These are phyloP conservation scores for Gibbula magus DNA, from an alignment of 2,888 invertebrate species.

Conservation along the genomic window DNA sequence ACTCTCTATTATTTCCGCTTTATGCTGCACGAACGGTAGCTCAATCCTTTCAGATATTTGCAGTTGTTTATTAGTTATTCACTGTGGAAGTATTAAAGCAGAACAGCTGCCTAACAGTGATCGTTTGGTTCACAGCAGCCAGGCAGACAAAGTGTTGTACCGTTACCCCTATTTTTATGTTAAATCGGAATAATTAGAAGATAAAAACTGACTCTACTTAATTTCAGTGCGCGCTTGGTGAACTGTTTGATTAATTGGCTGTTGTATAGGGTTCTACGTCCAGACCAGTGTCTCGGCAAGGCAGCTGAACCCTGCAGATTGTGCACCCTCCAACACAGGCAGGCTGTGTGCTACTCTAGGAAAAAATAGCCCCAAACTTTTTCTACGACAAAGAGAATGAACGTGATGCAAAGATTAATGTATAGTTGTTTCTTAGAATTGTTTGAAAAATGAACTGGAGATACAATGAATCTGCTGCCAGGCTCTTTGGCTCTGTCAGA, in stretches of 20 bases:
- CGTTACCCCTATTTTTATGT: constrained; percentile 24
- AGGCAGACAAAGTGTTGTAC: constrained; percentile 19
- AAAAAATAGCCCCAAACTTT: constrained; percentile 21
- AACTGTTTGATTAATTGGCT: constrained; percentile 27
- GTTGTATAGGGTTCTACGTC: constrained; percentile 13
- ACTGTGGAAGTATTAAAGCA: constrained; percentile 16
- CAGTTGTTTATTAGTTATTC: constrained; percentile 25
- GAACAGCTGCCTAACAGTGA: constrained; percentile 15
- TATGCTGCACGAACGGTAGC: constrained; percentile 21
- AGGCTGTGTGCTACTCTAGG: not conserved
- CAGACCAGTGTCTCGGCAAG: constrained; percentile 14
- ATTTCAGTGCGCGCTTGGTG: constrained; percentile 24
- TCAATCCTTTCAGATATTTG: constrained; percentile 23
- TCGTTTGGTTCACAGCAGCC: constrained; percentile 17
- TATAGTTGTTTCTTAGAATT: not conserved
- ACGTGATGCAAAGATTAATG: constrained; percentile 23
- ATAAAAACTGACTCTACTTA: constrained; percentile 27
- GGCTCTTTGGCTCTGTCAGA: not conserved
- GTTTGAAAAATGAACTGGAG: constrained; percentile 5
- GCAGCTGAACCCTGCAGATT: not conserved
- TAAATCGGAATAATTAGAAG: constrained; percentile 26
- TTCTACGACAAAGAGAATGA: constrained; percentile 2
- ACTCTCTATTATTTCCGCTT: constrained; percentile 22
- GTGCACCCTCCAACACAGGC: not conserved
- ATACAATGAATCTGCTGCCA: constrained; percentile 6